phyloP scores from a whole-genome alignment of 2,797 vertebrate species.

The Acanthurus lineatus region DNA sequence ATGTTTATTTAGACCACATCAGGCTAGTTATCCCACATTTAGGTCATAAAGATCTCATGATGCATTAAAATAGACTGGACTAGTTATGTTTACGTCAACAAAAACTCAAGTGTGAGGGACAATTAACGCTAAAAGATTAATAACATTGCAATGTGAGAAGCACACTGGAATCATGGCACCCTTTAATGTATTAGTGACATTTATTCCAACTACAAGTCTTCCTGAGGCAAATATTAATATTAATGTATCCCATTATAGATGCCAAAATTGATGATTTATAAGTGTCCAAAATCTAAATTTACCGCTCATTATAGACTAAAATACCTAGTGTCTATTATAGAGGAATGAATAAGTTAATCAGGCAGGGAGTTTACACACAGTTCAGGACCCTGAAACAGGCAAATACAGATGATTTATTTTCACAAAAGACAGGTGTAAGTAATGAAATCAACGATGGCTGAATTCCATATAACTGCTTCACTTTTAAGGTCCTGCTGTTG shows the following conservation, averaged over 20 bases:
- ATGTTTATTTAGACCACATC: slow-evolving; percentile 7
- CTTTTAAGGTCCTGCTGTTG: background rate
- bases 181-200: background rate
- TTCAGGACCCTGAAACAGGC: background rate
- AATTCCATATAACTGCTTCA: background rate
- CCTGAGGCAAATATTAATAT: slow-evolving; percentile 1
- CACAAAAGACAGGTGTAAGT: background rate
- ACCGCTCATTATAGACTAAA: background rate
- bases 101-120: background rate
- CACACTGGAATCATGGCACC: background rate
- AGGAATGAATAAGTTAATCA: background rate
- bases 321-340: background rate
- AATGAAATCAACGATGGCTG: background rate
- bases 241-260: background rate
- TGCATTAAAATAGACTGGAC: background rate
- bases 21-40: background rate
- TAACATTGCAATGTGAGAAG: background rate
- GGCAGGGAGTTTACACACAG: background rate
- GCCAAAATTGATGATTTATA: background rate
- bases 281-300: background rate
- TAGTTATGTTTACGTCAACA: background rate
- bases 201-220: background rate
- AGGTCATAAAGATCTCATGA: background rate
- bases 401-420: background rate
- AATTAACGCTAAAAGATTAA: background rate